Conservation (phyloP, 1,140 invertebrate genomes). For the Trypoxylus dichotomus region DNA sequence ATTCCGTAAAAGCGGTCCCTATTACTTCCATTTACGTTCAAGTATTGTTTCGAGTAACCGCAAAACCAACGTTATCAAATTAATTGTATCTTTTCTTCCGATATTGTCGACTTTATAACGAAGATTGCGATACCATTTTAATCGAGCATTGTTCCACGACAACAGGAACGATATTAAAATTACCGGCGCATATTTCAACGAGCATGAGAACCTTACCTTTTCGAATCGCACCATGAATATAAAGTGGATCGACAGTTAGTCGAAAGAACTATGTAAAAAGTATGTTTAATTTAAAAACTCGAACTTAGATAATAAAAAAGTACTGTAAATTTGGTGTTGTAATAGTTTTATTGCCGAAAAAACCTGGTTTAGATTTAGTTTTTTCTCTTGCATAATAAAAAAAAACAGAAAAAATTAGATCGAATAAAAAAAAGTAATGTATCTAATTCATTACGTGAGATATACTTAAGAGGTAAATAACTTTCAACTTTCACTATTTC, state of each 20-base stretch:
- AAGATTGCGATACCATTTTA: not conserved
- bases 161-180: not conserved
- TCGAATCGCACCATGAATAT: not conserved
- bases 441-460: no score
- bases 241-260: slow-evolving; percentile 18
- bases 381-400: not conserved
- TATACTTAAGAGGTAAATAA: not conserved
- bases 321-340: no score
- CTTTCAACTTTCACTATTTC: slow-evolving; percentile 15
- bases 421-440: no score
- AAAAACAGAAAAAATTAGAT: not conserved
- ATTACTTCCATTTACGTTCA: not conserved
- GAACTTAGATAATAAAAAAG: not conserved
- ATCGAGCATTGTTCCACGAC: not conserved
- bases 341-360: not conserved
- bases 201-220: slow-evolving; percentile 2
- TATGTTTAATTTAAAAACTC: not conserved
- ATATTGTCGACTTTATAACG: not conserved
- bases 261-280: not conserved
- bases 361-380: not conserved
- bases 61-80: not conserved
- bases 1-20: not conserved
- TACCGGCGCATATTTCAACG: not conserved
- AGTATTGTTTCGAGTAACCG: not conserved
- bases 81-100: not conserved